Conservation (phyloP, 2,113 vertebrate genomes). For the Periophthalmodon schlosseri region DNA sequence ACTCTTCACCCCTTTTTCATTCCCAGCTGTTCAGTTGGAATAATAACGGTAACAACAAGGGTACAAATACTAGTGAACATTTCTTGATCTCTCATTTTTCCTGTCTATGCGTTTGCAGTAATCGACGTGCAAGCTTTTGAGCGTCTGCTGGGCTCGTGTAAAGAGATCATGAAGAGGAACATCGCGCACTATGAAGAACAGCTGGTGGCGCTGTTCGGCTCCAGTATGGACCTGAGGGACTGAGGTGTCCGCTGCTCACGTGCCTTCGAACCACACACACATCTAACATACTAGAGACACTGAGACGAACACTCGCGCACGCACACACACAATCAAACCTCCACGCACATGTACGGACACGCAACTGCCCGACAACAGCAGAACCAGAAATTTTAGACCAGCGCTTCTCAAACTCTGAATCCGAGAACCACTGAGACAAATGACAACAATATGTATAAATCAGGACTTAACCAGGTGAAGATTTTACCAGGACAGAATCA, state of each 20-base stretch:
- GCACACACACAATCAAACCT: slow-evolving; percentile 31
- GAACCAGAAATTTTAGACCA: not conserved
- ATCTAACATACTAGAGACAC: not conserved
- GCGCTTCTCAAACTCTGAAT: not conserved
- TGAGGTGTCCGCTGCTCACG: slow-evolving; percentile 72
- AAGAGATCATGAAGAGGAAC: slow-evolving; percentile 99
- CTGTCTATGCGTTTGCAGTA: slow-evolving; percentile 73
- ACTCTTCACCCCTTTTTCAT: too few species aligned
- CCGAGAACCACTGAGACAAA: not conserved
- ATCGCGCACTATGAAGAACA: slow-evolving; percentile 97
- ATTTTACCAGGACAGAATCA: too few species aligned
- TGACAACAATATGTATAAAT: not conserved
- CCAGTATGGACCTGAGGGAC: slow-evolving; percentile 95
- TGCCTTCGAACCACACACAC: slow-evolving; percentile 74
- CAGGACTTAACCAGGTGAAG: not conserved
- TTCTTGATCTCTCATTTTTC: not conserved
- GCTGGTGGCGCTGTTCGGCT: slow-evolving; percentile 97
- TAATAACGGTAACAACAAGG: too few species aligned
- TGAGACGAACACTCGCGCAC: slow-evolving; percentile 38
- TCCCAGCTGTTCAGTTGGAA: too few species aligned
- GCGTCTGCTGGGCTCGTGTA: slow-evolving; percentile 96
- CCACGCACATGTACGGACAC: slow-evolving; percentile 23
- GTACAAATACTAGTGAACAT: too few species aligned
- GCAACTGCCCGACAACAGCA: slow-evolving; percentile 17
- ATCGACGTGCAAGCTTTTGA: slow-evolving; percentile 99